Conservation (phyloP, 1,140 invertebrate genomes). For the Elymnias hypermnestra region DNA sequence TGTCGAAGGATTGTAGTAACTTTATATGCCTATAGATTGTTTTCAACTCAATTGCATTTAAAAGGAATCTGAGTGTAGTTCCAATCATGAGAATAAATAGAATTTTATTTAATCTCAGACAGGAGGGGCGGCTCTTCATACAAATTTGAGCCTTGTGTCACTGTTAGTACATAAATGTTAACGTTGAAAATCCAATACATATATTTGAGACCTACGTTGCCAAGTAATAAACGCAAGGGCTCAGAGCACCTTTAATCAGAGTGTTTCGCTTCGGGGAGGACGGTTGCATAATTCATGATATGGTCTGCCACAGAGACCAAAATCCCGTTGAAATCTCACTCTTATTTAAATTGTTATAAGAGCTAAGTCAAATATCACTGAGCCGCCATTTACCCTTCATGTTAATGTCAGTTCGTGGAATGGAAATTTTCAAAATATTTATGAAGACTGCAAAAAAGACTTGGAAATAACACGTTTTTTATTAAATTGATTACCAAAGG, state of each 20-base stretch:
- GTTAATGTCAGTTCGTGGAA: conserved; percentile 17
- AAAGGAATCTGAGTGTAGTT: conserved; percentile 7
- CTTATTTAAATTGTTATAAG: conserved; percentile 1
- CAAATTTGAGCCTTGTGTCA: background rate
- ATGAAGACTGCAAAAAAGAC: conserved; percentile 6
- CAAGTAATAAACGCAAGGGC: conserved; percentile 25
- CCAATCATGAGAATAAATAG: conserved; percentile 9
- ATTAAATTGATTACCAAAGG: background rate
- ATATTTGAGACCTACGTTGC: conserved; percentile 9
- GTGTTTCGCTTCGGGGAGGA: conserved; percentile 21
- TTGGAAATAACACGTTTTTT: background rate
- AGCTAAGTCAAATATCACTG: background rate
- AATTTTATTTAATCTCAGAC: conserved; percentile 4
- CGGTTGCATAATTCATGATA: conserved; percentile 29
- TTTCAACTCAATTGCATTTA: conserved; percentile 7
- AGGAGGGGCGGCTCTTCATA: background rate
- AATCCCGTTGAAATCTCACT: conserved; percentile 10
- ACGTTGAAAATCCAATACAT: conserved; percentile 14
- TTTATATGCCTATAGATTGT: conserved; percentile 4
- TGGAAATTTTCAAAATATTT: conserved; percentile 21
- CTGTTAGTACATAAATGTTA: conserved; percentile 1
- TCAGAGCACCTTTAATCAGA: conserved; percentile 30
- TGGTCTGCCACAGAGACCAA: conserved; percentile 11
- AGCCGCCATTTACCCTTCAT: conserved; percentile 17
- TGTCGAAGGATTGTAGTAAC: background rate